Conservation (phyloP, 37 sponge, comb jelly and placozoan genomes). For the Aphrocallistes beatrix region DNA sequence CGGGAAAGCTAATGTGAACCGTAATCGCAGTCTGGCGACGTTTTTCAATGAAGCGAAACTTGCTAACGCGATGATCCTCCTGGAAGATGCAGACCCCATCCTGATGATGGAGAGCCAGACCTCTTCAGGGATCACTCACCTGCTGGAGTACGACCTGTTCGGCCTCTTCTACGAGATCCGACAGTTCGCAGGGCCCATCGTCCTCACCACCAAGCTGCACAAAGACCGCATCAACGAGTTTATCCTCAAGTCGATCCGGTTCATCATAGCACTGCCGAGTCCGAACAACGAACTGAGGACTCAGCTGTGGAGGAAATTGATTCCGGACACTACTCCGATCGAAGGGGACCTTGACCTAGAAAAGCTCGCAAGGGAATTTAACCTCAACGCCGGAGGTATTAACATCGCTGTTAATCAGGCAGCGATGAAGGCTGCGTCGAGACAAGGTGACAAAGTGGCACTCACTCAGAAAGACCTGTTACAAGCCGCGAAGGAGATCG, state of each 20-base stretch:
- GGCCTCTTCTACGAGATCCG: background rate
- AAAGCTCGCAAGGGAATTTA: constrained; percentile 21
- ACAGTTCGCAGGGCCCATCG: background rate
- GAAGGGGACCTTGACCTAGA: constrained; percentile 25
- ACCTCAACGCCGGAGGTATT: background rate
- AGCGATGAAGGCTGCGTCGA: background rate
- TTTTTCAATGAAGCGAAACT: constrained; percentile 48
- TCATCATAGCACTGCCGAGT: constrained; percentile 24
- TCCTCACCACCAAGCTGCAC: background rate
- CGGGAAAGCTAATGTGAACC: constrained; percentile 1
- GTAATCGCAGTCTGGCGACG: constrained; percentile 26
- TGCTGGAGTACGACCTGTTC: constrained; percentile 1
- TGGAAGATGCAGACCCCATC: constrained; percentile 40
- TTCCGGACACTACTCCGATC: constrained; percentile 40
- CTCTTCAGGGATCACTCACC: background rate
- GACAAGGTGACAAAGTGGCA: background rate
- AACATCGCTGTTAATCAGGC: background rate
- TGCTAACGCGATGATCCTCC: constrained; percentile 45
- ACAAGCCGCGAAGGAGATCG: background rate
- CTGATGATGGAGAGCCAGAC: constrained; percentile 31
- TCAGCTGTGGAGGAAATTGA: constrained; percentile 39
- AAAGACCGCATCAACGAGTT: background rate
- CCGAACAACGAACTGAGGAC: constrained; percentile 26
- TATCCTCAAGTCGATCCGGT: constrained; percentile 12
- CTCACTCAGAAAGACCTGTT: constrained; percentile 8